Percentiles rank a stretch among this genome's conserved stretches.
phyloP scores from a whole-genome alignment of 2,888 invertebrate species.

The Nephrotoma flavescens region DNA sequence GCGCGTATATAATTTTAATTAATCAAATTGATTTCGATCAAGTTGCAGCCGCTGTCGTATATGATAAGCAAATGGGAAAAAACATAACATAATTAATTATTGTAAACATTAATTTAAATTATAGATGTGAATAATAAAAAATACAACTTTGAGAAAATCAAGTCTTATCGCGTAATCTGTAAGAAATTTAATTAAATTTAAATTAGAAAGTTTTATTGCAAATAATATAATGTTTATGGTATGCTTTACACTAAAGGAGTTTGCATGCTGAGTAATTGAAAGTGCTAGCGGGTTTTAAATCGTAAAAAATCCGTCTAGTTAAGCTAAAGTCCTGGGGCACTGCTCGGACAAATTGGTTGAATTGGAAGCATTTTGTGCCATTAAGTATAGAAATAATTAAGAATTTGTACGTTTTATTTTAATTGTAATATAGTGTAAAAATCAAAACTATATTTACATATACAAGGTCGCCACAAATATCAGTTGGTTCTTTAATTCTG shows the following conservation, averaged over 20 bases:
- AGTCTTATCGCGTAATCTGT: neutral
- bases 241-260: neutral
- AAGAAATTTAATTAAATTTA: neutral
- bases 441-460: no score
- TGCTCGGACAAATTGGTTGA: no score
- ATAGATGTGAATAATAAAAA: neutral
- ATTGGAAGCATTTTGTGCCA: no score
- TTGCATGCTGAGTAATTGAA: neutral
- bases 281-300: no score
- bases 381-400: no score
- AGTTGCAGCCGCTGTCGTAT: neutral
- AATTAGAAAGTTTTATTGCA: neutral
- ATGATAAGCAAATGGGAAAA: neutral
- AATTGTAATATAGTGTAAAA: no score
- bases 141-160: neutral
- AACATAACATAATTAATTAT: neutral
- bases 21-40: neutral
- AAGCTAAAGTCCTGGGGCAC: no score
- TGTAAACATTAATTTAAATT: neutral
- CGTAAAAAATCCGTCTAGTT: no score
- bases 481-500: no score
- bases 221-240: neutral
- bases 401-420: no score
- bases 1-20: neutral
- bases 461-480: no score